These are phyloP conservation scores for Limanda limanda DNA, from an alignment of 2,113 vertebrate genomes.

Conservation along the genomic window DNA sequence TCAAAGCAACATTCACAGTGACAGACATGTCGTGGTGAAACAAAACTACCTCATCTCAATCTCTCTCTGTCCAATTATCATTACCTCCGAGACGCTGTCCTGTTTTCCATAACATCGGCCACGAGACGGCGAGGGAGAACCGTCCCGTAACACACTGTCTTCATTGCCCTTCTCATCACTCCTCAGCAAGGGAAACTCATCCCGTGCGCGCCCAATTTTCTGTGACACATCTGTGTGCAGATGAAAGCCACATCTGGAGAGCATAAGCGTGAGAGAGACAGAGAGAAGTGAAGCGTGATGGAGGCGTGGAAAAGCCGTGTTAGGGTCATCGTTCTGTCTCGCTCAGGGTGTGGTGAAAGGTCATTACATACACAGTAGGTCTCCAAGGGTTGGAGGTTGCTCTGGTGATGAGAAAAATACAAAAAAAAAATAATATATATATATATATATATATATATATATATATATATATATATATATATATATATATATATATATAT, in stretches of 20 bases:
- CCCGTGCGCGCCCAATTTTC: slow-evolving; percentile 21
- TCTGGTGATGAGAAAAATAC: not conserved
- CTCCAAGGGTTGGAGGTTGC: slow-evolving; percentile 12
- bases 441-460: slow-evolving; percentile 16
- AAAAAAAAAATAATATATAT: too few relatives aligned
- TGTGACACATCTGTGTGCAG: slow-evolving; percentile 43
- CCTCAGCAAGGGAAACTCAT: slow-evolving; percentile 18
- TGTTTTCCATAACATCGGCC: slow-evolving; percentile 40
- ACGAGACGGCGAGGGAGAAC: slow-evolving; percentile 11
- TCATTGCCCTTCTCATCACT: slow-evolving; percentile 23
- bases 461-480: not conserved
- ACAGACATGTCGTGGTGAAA: slow-evolving; percentile 25
- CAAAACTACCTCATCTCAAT: slow-evolving; percentile 36
- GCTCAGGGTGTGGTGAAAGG: slow-evolving; percentile 58
- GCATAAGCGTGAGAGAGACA: slow-evolving; percentile 42
- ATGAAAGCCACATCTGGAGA: slow-evolving; percentile 75
- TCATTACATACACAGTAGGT: slow-evolving; percentile 42
- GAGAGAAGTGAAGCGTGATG: slow-evolving; percentile 24
- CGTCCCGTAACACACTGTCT: slow-evolving; percentile 25
- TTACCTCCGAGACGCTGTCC: slow-evolving; percentile 31
- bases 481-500: not conserved
- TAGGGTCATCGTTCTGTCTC: slow-evolving; percentile 50
- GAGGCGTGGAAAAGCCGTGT: slow-evolving; percentile 48
- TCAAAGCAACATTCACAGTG: slow-evolving; percentile 23
- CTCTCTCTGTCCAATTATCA: slow-evolving; percentile 40